These are phyloP conservation scores for Ooceraea biroi DNA, from an alignment of 1,140 invertebrate genomes.

Conservation along the genomic window DNA sequence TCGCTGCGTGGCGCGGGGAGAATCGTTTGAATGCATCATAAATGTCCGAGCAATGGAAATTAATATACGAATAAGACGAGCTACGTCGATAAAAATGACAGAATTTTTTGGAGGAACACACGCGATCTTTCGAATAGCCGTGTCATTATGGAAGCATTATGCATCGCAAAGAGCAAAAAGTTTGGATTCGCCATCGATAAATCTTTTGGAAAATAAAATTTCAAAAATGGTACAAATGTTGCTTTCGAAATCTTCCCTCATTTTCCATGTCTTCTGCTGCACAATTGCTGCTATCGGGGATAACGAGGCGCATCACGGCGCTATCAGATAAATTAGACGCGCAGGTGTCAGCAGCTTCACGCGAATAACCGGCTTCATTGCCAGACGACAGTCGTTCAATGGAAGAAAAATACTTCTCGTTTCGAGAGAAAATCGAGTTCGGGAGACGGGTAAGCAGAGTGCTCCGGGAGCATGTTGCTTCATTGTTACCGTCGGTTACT, in stretches of 20 bases:
- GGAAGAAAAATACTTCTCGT: conserved; percentile 51
- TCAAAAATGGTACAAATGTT: background rate
- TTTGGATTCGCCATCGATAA: no score
- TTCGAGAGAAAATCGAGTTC: conserved; percentile 69
- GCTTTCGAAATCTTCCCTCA: background rate
- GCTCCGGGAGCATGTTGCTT: conserved; percentile 62
- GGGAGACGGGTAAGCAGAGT: conserved; percentile 41
- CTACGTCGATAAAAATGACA: background rate
- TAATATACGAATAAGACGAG: background rate
- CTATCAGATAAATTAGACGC: conserved; percentile 46
- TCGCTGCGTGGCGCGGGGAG: background rate
- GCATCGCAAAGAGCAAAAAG: no score
- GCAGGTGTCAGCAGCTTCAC: conserved; percentile 9
- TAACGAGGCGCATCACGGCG: conserved; percentile 4
- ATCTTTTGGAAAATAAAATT: no score
- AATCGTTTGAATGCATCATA: background rate
- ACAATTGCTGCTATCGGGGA: background rate
- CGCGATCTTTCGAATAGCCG: background rate
- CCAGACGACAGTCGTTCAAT: conserved; percentile 34
- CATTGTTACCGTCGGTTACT: conserved; percentile 66
- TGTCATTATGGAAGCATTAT: background rate
- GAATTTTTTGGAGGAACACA: no score
- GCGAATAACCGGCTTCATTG: conserved; percentile 30
- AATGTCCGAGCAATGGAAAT: background rate
- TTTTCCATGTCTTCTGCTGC: background rate